phyloP scores from a whole-genome alignment of 2,888 invertebrate genomes.

The Heliconius cydno region DNA sequence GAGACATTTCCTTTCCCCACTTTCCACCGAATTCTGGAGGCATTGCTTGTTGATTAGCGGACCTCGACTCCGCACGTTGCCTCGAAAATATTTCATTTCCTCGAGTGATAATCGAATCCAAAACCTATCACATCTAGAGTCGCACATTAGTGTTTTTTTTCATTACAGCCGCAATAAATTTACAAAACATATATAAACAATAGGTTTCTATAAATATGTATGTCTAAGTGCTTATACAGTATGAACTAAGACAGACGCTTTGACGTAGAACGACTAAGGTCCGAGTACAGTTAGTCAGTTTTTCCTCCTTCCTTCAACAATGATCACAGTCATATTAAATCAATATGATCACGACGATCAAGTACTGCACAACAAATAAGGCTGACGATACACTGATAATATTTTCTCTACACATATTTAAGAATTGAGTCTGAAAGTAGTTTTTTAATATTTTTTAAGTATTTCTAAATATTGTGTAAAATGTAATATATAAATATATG shows the following conservation, averaged over 20 bases:
- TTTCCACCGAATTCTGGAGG: background rate
- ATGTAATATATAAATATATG: too few species aligned
- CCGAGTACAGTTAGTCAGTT: conserved; percentile 20
- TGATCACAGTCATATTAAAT: conserved; percentile 26
- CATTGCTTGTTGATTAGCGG: too few species aligned
- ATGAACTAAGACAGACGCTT: conserved; percentile 1
- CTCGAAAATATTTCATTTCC: too few species aligned
- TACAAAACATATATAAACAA: too few species aligned
- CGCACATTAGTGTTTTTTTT: too few species aligned
- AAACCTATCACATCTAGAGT: too few species aligned
- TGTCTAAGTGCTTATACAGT: background rate
- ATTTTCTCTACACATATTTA: background rate
- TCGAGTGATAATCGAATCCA: too few species aligned
- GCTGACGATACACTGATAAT: conserved; percentile 8
- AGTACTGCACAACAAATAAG: conserved; percentile 13
- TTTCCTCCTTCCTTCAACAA: conserved; percentile 28
- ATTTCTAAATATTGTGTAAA: too few species aligned
- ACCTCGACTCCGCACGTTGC: too few species aligned
- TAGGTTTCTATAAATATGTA: background rate
- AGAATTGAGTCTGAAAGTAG: background rate
- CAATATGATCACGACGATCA: conserved; percentile 31
- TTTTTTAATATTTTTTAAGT: too few species aligned
- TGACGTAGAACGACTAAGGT: conserved; percentile 1
- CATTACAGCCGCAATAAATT: too few species aligned
- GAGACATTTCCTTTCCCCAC: background rate